phyloP scores from a whole-genome alignment of 2,888 invertebrate species.

The Willowsia nigromaculata region DNA sequence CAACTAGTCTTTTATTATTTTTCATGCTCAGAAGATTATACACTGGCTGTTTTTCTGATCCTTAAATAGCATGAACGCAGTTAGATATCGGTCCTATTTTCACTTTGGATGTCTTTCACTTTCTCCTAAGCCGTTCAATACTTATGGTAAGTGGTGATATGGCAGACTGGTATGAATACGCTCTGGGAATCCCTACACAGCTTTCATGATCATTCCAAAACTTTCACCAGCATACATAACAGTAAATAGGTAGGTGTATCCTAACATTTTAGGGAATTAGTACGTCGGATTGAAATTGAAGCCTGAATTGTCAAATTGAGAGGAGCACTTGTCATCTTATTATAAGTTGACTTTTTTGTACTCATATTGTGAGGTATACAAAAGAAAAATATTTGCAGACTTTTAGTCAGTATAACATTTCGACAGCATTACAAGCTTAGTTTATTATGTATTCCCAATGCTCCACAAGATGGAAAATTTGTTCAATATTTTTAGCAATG shows the following conservation, averaged over 20 bases:
- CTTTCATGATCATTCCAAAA: neutral
- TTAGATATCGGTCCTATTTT: neutral
- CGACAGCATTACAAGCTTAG: no score
- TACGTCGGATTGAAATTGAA: neutral
- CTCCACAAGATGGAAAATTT: neutral
- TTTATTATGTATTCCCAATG: no score
- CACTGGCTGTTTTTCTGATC: neutral
- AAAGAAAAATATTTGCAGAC: neutral
- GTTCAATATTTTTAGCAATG: neutral
- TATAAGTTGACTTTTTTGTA: neutral
- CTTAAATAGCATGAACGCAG: neutral
- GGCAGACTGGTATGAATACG: neutral
- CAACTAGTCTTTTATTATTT: neutral
- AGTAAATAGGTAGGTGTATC: neutral
- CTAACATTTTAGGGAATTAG: neutral
- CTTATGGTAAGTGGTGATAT: neutral
- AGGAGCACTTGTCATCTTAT: neutral
- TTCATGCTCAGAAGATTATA: neutral
- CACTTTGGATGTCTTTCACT: neutral
- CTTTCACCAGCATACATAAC: neutral
- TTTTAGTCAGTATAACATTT: no score
- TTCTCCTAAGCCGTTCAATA: neutral
- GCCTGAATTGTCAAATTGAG: neutral
- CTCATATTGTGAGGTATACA: neutral
- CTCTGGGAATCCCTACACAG: neutral